phyloP scores from a whole-genome alignment of 2,797 vertebrate genomes.

The Enteromius anoplus region DNA sequence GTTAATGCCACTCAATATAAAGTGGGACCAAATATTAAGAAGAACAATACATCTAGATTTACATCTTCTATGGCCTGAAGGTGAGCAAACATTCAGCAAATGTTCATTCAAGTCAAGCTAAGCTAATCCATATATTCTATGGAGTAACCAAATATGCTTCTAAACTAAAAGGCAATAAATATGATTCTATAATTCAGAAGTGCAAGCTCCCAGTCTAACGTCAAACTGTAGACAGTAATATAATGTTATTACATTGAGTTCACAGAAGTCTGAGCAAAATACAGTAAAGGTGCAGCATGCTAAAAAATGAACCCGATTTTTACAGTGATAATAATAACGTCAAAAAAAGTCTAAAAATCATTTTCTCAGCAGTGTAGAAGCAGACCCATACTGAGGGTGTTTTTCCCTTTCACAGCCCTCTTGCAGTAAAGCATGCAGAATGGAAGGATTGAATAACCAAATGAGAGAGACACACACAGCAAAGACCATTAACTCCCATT shows the following conservation, averaged over 20 bases:
- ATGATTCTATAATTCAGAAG: neutral
- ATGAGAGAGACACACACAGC: conserved; percentile 16
- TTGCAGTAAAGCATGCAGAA: conserved; percentile 28
- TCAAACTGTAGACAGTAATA: neutral
- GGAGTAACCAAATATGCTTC: neutral
- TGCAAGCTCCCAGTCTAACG: neutral
- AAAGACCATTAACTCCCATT: conserved; percentile 43
- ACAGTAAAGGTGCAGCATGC: neutral
- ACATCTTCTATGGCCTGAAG: neutral
- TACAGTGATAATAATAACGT: neutral
- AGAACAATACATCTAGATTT: neutral
- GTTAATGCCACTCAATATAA: no score
- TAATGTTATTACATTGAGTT: neutral
- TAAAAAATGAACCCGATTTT: neutral
- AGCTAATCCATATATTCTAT: neutral
- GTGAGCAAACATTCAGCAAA: neutral
- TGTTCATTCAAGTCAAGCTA: neutral
- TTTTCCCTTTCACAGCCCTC: neutral
- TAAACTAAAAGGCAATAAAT: neutral
- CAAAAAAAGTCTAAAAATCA: neutral
- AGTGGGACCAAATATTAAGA: neutral
- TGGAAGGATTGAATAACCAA: conserved; percentile 2
- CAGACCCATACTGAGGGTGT: neutral
- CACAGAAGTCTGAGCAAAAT: neutral
- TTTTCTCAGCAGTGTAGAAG: conserved; percentile 6